Percentiles rank a stretch among this genome's conserved stretches.
Conservation (phyloP, 2,113 vertebrate genomes). For the Leptocoma aspasia region DNA sequence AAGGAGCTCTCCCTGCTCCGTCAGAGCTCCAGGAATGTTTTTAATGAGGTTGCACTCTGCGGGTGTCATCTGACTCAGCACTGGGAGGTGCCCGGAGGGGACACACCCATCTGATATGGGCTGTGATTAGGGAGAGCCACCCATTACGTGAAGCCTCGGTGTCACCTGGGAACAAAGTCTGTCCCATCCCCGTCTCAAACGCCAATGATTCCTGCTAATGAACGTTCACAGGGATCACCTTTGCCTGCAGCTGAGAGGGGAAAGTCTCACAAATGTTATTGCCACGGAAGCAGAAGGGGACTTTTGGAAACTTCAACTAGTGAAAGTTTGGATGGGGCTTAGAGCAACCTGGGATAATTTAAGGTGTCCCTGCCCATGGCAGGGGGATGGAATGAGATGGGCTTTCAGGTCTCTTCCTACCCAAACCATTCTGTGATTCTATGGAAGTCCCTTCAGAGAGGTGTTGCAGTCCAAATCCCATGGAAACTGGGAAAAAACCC, state of each 20-base stretch:
- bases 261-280: neutral
- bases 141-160: neutral
- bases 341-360: neutral
- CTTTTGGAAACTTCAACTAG: neutral
- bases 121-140: neutral
- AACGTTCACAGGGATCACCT: neutral
- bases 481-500: neutral
- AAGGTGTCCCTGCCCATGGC: neutral
- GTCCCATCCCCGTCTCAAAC: neutral
- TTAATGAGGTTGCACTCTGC: neutral
- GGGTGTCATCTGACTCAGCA: constrained; percentile 17
- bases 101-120: neutral
- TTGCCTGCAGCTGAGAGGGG: neutral
- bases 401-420: neutral
- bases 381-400: neutral
- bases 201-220: neutral
- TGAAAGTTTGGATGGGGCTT: neutral
- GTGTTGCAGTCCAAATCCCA: neutral
- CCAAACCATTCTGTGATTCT: neutral
- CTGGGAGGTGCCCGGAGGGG: neutral
- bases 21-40: neutral
- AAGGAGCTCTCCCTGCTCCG: neutral
- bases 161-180: constrained; percentile 34
- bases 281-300: rapidly evolving
- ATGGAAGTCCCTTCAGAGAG: neutral